Conservation (phyloP, 1,140 invertebrate genomes). For the Cydia pomonella region DNA sequence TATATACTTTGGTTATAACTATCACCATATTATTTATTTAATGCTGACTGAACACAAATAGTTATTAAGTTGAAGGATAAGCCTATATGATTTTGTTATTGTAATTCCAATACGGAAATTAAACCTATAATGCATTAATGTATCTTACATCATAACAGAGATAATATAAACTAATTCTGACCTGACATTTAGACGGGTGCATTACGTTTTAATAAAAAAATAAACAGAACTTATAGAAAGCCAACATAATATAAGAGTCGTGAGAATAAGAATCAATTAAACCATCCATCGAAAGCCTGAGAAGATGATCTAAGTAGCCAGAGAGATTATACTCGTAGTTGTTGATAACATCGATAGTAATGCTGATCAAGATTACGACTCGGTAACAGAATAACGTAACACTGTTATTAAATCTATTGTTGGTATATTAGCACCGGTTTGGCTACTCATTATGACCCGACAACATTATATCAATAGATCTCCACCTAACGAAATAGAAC, state of each 20-base stretch:
- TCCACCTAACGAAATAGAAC: conserved; percentile 19
- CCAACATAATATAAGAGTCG: conserved; percentile 29
- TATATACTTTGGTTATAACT: too few relatives aligned
- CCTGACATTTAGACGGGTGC: conserved; percentile 32
- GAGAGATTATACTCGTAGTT: conserved; percentile 18
- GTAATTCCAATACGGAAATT: not conserved
- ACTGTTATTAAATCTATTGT: conserved; percentile 43
- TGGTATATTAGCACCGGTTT: conserved; percentile 31
- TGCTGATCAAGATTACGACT: conserved; percentile 39
- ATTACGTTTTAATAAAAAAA: conserved; percentile 28
- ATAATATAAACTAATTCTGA: conserved; percentile 4
- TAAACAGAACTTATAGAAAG: conserved; percentile 29
- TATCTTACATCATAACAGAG: conserved; percentile 3
- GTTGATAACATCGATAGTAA: conserved; percentile 37
- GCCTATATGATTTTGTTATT: too few relatives aligned
- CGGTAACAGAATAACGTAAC: conserved; percentile 43
- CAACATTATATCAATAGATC: conserved; percentile 25
- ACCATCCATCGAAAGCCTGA: conserved; percentile 28
- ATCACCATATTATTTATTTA: too few relatives aligned
- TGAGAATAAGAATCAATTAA: conserved; percentile 30
- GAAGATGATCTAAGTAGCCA: conserved; percentile 31
- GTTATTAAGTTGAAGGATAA: too few relatives aligned
- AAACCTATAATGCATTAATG: conserved; percentile 4
- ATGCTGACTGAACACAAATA: too few relatives aligned
- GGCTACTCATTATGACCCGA: conserved; percentile 24